Percentiles rank a stretch among this genome's conserved stretches.
These are phyloP conservation scores for Xestia xanthographa DNA, from an alignment of 2,888 invertebrate species.

Conservation along the genomic window DNA sequence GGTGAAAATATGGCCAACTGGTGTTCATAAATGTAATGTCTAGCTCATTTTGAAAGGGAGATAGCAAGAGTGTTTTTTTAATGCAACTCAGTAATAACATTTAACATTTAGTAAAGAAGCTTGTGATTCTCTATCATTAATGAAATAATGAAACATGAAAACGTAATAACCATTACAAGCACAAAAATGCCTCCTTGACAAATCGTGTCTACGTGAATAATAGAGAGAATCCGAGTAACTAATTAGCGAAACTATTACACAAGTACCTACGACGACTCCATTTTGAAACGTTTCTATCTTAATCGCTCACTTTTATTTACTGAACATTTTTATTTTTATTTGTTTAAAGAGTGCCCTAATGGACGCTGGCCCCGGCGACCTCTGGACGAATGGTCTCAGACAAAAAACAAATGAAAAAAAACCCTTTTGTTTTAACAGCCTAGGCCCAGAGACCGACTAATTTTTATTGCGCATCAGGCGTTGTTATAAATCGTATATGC, in stretches of 20 bases:
- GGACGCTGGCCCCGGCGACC: conserved; percentile 35
- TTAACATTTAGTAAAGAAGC: not conserved
- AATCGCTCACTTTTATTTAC: conserved; percentile 46
- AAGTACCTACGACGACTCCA: conserved; percentile 13
- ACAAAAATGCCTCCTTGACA: not conserved
- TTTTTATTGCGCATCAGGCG: conserved; percentile 31
- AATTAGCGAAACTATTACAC: conserved; percentile 42
- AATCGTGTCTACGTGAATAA: conserved; percentile 8
- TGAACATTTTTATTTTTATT: conserved; percentile 49
- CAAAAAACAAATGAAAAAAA: conserved; percentile 48
- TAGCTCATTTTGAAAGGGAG: not conserved
- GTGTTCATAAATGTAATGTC: not conserved
- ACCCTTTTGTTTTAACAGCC: conserved; percentile 42
- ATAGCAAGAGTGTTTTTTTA: not conserved
- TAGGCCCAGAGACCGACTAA: conserved; percentile 29
- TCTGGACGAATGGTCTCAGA: conserved; percentile 41
- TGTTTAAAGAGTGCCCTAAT: conserved; percentile 47
- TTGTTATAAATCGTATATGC: conserved; percentile 16
- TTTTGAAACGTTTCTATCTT: conserved; percentile 39
- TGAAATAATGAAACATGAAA: not conserved
- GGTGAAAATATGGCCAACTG: not conserved
- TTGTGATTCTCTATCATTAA: not conserved
- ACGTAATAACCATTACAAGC: not conserved
- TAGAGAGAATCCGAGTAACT: conserved; percentile 16
- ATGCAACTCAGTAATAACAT: not conserved